A percentile compares a stretch with the other conserved stretches of the same genome.
These are phyloP conservation scores for Gastracanthus pulcherrimus DNA, from an alignment of 2,888 invertebrate genomes.

Conservation along the genomic window DNA sequence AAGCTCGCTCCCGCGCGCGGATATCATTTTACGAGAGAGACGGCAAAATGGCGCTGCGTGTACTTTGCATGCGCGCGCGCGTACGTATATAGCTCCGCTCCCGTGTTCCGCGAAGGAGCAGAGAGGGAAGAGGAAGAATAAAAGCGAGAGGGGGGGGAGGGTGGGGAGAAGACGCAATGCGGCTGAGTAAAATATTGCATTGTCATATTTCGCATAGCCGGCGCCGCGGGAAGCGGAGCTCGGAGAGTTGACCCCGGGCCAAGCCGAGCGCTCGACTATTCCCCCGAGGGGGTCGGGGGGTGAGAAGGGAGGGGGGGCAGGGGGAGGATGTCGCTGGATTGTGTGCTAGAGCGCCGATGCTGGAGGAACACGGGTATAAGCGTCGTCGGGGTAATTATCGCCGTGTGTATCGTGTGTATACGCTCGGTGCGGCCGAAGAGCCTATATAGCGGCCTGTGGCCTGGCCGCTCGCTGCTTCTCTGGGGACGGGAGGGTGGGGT, in stretches of 20 bases:
- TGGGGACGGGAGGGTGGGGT: background rate
- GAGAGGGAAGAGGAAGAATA: background rate
- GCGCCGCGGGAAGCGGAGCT: background rate
- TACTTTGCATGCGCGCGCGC: background rate
- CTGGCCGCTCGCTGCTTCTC: background rate
- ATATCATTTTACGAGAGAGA: slow-evolving; percentile 26
- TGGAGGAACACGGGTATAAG: slow-evolving; percentile 21
- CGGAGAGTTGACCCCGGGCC: slow-evolving; percentile 12
- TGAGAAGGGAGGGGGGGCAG: too few species aligned
- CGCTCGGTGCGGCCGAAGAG: background rate
- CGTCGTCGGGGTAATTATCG: slow-evolving; percentile 33
- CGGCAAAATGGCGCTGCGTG: background rate
- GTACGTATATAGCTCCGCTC: too few species aligned
- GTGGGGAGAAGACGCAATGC: slow-evolving; percentile 10
- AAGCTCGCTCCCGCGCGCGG: background rate
- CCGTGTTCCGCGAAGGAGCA: too few species aligned
- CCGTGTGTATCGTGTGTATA: slow-evolving; percentile 13
- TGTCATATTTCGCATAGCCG: slow-evolving; percentile 1
- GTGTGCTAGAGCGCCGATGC: background rate
- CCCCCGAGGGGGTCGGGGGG: slow-evolving; percentile 8
- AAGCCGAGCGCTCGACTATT: slow-evolving; percentile 11
- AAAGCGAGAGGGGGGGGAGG: background rate
- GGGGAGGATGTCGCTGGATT: background rate
- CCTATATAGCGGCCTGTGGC: background rate
- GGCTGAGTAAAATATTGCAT: slow-evolving; percentile 20